These are phyloP conservation scores for Pitangus sulphuratus DNA, from an alignment of 2,797 vertebrate genomes.

Conservation along the genomic window DNA sequence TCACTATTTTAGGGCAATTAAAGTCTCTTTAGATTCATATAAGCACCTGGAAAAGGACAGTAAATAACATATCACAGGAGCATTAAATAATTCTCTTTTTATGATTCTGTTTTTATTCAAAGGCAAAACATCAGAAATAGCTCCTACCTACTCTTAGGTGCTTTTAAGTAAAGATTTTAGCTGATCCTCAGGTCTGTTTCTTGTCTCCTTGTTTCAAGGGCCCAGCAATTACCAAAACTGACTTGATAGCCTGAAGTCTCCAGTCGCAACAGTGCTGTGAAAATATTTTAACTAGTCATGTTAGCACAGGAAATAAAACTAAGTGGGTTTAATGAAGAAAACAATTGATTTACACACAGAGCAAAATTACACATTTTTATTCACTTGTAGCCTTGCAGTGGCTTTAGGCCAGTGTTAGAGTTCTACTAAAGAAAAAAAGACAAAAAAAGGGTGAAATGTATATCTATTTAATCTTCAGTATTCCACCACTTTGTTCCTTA, in stretches of 20 bases:
- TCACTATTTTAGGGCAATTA: conserved; percentile 87
- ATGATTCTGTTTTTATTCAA: neutral
- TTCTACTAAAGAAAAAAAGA: neutral
- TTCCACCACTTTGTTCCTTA: neutral
- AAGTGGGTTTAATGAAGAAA: neutral
- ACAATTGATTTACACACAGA: neutral
- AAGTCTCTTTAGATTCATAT: conserved; percentile 88
- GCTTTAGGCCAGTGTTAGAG: neutral
- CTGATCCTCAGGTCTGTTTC: conserved; percentile 82
- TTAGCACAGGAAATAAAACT: neutral
- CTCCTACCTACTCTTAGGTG: neutral
- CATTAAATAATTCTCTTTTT: neutral
- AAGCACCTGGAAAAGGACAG: conserved; percentile 75
- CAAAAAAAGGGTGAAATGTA: neutral
- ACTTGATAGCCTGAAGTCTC: conserved; percentile 83
- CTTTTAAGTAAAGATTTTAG: conserved; percentile 55
- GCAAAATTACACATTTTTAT: neutral
- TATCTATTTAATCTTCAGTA: neutral
- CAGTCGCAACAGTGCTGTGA: conserved; percentile 85
- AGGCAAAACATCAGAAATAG: neutral
- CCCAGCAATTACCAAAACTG: conserved; percentile 84
- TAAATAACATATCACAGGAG: neutral
- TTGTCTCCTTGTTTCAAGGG: conserved; percentile 80
- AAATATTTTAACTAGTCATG: neutral
- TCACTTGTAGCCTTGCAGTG: neutral